A percentile compares a stretch with the other conserved stretches of the same genome.
These are phyloP conservation scores for Channa maculata DNA, from an alignment of 2,113 vertebrate species.

Conservation along the genomic window DNA sequence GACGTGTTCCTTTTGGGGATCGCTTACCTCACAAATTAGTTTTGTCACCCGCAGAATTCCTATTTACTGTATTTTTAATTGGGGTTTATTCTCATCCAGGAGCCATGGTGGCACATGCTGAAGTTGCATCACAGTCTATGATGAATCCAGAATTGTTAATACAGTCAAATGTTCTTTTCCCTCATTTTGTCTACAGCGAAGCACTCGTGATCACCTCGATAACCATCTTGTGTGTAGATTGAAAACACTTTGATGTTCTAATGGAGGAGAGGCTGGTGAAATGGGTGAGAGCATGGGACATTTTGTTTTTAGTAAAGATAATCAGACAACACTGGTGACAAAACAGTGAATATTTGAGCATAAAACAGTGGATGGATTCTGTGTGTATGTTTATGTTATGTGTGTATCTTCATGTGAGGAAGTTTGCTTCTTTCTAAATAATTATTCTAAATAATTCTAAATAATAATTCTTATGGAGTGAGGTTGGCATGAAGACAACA, in stretches of 20 bases:
- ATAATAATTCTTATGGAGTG: constrained; percentile 30
- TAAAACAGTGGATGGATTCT: not conserved
- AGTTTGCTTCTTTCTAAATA: constrained; percentile 60
- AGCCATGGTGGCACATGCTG: not conserved
- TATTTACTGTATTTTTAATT: not conserved
- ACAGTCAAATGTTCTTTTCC: not conserved
- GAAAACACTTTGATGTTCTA: not conserved
- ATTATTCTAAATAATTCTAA: not conserved
- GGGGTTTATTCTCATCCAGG: not conserved
- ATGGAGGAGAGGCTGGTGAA: not conserved
- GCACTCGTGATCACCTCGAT: not conserved
- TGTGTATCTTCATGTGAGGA: constrained; percentile 23
- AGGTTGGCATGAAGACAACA: constrained; percentile 67
- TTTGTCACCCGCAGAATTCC: not conserved
- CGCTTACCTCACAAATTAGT: not conserved
- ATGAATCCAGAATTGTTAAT: not conserved
- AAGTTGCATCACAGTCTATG: too few species aligned
- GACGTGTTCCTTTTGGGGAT: not conserved
- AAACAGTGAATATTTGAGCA: not conserved
- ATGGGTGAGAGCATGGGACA: not conserved
- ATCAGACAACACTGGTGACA: not conserved
- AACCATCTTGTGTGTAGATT: not conserved
- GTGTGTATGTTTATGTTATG: constrained; percentile 27
- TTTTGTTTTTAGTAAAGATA: not conserved
- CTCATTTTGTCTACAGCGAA: not conserved